Evolutionary conservation across 2,797 vertebrate species (phyloP).

Genomic region (Neomorphus geoffroyi): DNA sequence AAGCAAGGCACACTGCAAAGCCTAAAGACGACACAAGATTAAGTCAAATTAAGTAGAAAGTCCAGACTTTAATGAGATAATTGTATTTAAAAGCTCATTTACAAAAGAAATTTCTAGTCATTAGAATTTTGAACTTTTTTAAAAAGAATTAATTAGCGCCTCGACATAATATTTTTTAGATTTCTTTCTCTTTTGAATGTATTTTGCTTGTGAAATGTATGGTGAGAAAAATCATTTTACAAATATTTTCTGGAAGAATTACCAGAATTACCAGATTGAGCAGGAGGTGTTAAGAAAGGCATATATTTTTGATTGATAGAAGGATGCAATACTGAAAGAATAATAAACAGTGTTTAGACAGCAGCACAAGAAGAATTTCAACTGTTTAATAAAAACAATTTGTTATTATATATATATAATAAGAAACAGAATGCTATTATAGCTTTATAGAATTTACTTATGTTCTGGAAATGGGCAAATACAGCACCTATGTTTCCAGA

Average conservation of each 20-base stretch:
- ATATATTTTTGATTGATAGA: conserved; percentile 52
- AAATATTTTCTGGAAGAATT: background rate
- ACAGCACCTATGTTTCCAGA: conserved; percentile 42
- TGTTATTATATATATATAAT: conserved; percentile 4
- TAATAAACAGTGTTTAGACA: conserved; percentile 57
- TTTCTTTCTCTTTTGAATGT: background rate
- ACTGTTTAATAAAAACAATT: conserved; percentile 65
- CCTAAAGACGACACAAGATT: background rate
- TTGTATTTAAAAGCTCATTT: background rate
- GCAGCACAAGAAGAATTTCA: conserved; percentile 43
- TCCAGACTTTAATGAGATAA: background rate
- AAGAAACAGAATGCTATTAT: conserved; percentile 36
- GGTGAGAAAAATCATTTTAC: background rate
- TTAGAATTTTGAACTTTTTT: background rate
- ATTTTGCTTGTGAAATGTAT: background rate
- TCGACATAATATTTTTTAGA: background rate
- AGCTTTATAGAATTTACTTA: conserved; percentile 19
- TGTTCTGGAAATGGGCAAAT: conserved; percentile 52
- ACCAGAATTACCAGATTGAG: conserved; percentile 8
- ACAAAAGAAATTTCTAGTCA: background rate
- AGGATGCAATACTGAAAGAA: background rate
- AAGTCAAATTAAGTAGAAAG: background rate
- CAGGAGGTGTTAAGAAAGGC: conserved; percentile 22
- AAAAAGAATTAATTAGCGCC: background rate
- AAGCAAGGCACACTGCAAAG: background rate